Evolutionary conservation across 2,113 vertebrate genomes (phyloP).

Genomic region (Dissostichus mawsoni): DNA sequence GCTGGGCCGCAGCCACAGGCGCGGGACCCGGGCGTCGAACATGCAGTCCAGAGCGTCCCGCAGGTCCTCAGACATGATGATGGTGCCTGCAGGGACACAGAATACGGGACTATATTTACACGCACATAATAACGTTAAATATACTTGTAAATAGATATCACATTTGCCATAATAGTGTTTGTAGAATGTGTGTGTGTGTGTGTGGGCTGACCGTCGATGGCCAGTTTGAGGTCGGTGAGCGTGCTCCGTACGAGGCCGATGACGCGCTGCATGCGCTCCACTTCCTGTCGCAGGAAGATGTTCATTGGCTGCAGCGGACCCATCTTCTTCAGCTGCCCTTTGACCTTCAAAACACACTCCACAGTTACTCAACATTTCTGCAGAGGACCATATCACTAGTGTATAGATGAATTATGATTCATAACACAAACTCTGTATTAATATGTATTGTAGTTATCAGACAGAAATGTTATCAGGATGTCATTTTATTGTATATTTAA

Average conservation of each 20-base stretch:
- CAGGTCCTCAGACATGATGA: constrained; percentile 90
- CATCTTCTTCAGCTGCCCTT: constrained; percentile 85
- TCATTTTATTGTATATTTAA: too few species aligned
- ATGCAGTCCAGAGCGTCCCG: constrained; percentile 88
- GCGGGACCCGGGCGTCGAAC: constrained; percentile 86
- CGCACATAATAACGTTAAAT: too few species aligned
- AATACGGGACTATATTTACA: not conserved
- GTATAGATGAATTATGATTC: too few species aligned
- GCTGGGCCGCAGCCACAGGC: constrained; percentile 86
- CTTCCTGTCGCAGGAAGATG: constrained; percentile 89
- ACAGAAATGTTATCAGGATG: too few species aligned
- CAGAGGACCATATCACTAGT: too few species aligned
- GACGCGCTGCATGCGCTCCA: constrained; percentile 88
- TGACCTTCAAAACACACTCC: constrained; percentile 79
- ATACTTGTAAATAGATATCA: too few species aligned
- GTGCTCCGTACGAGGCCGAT: constrained; percentile 83
- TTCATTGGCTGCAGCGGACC: constrained; percentile 86
- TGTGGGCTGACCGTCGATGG: constrained; percentile 84
- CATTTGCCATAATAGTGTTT: not conserved
- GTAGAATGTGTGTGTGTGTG: constrained; percentile 15
- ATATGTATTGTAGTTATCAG: too few species aligned
- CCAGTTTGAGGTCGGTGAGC: constrained; percentile 86
- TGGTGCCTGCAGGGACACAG: constrained; percentile 75
- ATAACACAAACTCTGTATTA: too few species aligned
- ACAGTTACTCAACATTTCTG: too few species aligned